Evolutionary conservation across 2,888 invertebrate species (phyloP).

Genomic region (Callyntrura sp.): DNA sequence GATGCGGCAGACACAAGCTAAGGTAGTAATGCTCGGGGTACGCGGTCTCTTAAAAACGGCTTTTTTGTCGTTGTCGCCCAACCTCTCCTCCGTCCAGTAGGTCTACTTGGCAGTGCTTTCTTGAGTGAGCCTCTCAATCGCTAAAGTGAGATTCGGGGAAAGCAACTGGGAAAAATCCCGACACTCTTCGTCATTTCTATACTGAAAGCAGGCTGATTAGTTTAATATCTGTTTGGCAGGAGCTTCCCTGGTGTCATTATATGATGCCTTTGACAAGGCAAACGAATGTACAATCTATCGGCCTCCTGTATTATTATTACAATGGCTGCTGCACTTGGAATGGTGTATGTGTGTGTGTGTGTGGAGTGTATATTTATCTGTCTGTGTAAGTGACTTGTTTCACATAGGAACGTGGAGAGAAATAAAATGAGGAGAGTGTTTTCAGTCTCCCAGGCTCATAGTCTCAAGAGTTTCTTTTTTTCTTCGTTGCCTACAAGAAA

Average conservation of each 20-base stretch:
- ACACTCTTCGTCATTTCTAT: slow-evolving; percentile 9
- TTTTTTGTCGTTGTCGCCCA: too few species aligned
- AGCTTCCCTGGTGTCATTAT: too few species aligned
- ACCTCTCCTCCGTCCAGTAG: too few species aligned
- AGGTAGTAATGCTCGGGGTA: too few species aligned
- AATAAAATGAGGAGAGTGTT: slow-evolving; percentile 39
- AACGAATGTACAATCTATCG: too few species aligned
- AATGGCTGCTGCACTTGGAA: background rate
- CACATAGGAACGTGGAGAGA: slow-evolving; percentile 38
- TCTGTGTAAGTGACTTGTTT: slow-evolving; percentile 52
- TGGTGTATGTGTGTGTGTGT: background rate
- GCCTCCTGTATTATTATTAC: background rate
- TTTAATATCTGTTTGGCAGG: slow-evolving; percentile 33
- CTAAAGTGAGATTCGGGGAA: background rate
- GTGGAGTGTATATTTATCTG: slow-evolving; percentile 20
- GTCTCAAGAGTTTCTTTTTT: slow-evolving; percentile 19
- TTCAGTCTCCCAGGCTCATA: background rate
- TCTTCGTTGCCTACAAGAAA: background rate
- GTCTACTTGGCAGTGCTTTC: too few species aligned
- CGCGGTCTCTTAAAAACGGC: too few species aligned
- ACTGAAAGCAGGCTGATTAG: slow-evolving; percentile 25
- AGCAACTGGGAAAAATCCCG: background rate
- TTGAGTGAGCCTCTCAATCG: background rate
- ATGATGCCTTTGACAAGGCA: too few species aligned
- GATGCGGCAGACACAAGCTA: too few species aligned